These are phyloP conservation scores for Parnassius orleans DNA, from an alignment of 2,888 invertebrate genomes.

Conservation along the genomic window DNA sequence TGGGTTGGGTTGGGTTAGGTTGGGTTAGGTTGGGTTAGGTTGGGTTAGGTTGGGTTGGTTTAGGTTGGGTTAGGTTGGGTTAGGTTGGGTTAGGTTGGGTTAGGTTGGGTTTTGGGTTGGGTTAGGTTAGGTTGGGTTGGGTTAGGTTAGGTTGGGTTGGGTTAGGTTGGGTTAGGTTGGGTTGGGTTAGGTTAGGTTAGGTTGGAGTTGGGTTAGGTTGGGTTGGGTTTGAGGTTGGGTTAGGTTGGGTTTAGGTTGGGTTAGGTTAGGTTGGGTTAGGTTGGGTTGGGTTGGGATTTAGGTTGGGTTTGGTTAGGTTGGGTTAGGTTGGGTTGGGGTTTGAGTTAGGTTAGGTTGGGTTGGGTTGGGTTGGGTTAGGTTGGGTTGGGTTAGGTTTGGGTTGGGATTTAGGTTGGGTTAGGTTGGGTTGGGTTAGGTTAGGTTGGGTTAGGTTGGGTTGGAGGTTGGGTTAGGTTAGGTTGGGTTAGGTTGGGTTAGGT, in stretches of 20 bases:
- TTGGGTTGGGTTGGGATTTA: conserved; percentile 33
- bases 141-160: conserved; percentile 36
- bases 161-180: conserved; percentile 35
- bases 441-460: conserved; percentile 14
- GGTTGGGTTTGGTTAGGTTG: conserved; percentile 27
- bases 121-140: conserved; percentile 36
- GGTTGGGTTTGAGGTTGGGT: conserved; percentile 34
- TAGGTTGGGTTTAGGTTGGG: conserved; percentile 37
- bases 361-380: conserved; percentile 4
- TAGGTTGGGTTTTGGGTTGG: conserved; percentile 29
- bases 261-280: conserved; percentile 31
- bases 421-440: conserved; percentile 11
- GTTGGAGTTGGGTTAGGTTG: conserved; percentile 38
- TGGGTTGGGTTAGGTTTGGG: conserved; percentile 17
- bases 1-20: no score
- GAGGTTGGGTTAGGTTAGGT: not conserved
- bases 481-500: no score
- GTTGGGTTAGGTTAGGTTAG: conserved; percentile 38
- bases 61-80: no score
- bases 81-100: no score
- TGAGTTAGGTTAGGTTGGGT: conserved; percentile 13
- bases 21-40: no score
- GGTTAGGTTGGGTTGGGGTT: no score
- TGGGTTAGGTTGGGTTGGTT: no score
- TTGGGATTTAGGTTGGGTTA: conserved; percentile 17